phyloP scores from a whole-genome alignment of 2,888 invertebrate genomes.

The Agonopterix arenella region DNA sequence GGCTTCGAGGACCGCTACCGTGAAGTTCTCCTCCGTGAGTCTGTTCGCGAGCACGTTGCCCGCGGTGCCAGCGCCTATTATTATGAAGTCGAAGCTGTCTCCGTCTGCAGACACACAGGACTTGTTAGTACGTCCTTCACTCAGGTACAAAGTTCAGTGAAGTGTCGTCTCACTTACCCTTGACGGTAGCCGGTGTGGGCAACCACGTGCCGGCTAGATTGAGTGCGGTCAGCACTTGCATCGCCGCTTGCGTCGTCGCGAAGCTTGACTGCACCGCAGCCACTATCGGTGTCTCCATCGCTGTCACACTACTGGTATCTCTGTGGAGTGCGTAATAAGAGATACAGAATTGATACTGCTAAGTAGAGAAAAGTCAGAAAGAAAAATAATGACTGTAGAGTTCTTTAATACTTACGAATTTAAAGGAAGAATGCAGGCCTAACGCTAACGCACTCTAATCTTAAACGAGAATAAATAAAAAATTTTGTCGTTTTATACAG shows the following conservation, averaged over 20 bases:
- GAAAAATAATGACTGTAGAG: background rate
- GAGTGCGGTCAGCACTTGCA: background rate
- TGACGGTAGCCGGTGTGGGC: background rate
- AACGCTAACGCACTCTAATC: too few relatives aligned
- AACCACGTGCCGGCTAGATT: background rate
- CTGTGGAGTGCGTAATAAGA: too few relatives aligned
- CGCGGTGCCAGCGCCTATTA: constrained; percentile 82
- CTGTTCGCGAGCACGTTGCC: constrained; percentile 28
- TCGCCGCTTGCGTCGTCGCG: background rate
- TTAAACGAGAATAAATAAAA: too few relatives aligned
- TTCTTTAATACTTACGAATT: background rate
- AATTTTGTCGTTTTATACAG: too few relatives aligned
- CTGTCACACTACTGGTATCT: background rate
- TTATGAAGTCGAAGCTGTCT: constrained; percentile 74
- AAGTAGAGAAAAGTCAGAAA: too few relatives aligned
- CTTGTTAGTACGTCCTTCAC: background rate
- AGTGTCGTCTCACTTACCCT: background rate
- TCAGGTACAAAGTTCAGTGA: background rate
- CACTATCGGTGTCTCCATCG: background rate
- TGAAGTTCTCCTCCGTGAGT: constrained; percentile 21
- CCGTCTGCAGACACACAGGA: constrained; percentile 17
- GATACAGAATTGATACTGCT: too few relatives aligned
- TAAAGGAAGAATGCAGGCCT: background rate
- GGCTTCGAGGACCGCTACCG: constrained; percentile 79
- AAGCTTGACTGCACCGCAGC: background rate